Evolutionary conservation across 1,140 invertebrate genomes (phyloP).

Genomic region (Tetragonula clypearis): DNA sequence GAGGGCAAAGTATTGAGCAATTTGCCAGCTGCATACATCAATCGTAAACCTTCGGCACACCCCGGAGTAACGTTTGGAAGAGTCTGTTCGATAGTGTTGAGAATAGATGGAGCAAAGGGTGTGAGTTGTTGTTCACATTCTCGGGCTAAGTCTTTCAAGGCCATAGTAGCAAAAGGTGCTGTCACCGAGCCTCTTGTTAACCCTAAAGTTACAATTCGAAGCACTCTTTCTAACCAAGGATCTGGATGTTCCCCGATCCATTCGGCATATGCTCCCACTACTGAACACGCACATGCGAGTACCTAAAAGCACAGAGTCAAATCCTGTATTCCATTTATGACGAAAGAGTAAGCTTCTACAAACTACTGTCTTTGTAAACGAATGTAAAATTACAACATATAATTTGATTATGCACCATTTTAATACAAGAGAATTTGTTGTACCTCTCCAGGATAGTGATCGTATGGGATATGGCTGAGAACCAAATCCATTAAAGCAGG

Average conservation of each 20-base stretch:
- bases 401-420: conserved; percentile 18
- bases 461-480: conserved; percentile 86
- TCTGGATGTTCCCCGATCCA: conserved; percentile 90
- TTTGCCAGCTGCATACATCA: conserved; percentile 91
- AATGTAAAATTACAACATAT: background rate
- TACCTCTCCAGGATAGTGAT: conserved; percentile 79
- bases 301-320: conserved; percentile 60
- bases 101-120: conserved; percentile 84
- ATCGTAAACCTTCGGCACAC: conserved; percentile 84
- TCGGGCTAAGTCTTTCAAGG: conserved; percentile 91
- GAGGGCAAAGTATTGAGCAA: conserved; percentile 86
- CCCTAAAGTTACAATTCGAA: conserved; percentile 87
- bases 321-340: background rate
- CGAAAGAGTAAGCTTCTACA: background rate
- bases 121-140: conserved; percentile 89
- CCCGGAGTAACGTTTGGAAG: conserved; percentile 67
- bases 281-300: conserved; percentile 73
- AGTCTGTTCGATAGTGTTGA: conserved; percentile 73
- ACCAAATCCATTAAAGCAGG: conserved; percentile 86
- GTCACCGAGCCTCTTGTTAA: conserved; percentile 85
- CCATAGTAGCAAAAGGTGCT: conserved; percentile 91
- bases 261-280: conserved; percentile 88
- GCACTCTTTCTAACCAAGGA: conserved; percentile 86
- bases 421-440: conserved; percentile 17
- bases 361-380: conserved; percentile 12